Base-by-base conservation (phyloP, 2,797 vertebrate genomes). In the Tragelaphus eurycerus region DNA sequence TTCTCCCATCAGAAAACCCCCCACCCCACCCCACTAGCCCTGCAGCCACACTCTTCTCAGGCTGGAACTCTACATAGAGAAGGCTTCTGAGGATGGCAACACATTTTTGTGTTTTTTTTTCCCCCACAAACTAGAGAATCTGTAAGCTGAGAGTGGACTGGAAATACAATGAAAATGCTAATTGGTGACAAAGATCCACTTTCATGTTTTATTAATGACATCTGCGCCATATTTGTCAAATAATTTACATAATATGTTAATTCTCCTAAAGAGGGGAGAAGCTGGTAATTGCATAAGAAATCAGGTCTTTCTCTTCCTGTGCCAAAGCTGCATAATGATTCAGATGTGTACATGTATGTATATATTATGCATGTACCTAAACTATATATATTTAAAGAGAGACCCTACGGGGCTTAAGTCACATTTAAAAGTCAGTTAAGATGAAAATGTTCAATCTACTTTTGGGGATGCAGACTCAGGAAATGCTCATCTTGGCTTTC, bases 161-260 rank as follows among this genome's bases (percentile, higher is more conserved):
- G 78, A 86, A 96, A 95, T 84, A 97, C 96, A 96, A 96, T 93
- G 95, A 78, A 97, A 97, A 98, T 97, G 96, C 79, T 97, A 98
- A 98, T 93, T 86, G 89, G 34, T 13, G 19, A 89, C 90, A 94
- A 86, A 59, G 74, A 97, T 79, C 60, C 21, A 12, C 95, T 93
- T 94, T 96, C 96, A 97, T 98, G 97, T 97, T 98, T 98, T 98
- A 98, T 98, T 98, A 98, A 98, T 98, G 97, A 96, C 67, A 95
- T 95, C 95, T 96, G 95, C 6, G 34, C 93, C 94, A 86, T 94
- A 97, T 98, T 93, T 97, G 96, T 93, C 91, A 93, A 82, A 92
- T 94, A 86, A 96, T 97, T 97, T 98, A 60, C 98, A 98, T 98
- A 96, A 97, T 97, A 97, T 86, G 92, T 86, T 98, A 98, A 97